A percentile compares a stretch with the other conserved stretches of the same genome.
Evolutionary conservation across 2,888 invertebrate species (phyloP).

Genomic region (Nipponacmea schrenckii): DNA sequence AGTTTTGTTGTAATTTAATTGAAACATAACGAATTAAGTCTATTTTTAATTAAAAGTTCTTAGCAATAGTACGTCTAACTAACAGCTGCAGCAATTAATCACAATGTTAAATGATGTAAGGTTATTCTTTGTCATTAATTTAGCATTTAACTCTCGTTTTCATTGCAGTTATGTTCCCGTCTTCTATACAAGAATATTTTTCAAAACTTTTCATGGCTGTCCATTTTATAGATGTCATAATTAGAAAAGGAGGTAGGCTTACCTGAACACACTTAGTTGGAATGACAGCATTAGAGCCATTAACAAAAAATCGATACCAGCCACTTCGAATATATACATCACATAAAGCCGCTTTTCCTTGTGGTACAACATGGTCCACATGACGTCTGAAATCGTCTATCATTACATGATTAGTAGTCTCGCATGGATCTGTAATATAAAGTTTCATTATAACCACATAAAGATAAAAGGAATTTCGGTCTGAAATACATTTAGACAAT

Average conservation of each 20-base stretch:
- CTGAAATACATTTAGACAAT: too few relatives aligned
- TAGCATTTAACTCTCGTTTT: too few relatives aligned
- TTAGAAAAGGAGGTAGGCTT: too few relatives aligned
- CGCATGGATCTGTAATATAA: slow-evolving; percentile 33
- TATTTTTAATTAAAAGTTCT: too few relatives aligned
- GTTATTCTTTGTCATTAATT: too few relatives aligned
- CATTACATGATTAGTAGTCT: slow-evolving; percentile 25
- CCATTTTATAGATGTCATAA: too few relatives aligned
- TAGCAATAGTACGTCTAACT: too few relatives aligned
- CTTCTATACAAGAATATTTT: neutral
- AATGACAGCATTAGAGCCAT: slow-evolving; percentile 37
- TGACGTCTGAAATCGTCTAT: slow-evolving; percentile 38
- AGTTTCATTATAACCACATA: neutral
- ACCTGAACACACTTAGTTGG: slow-evolving; percentile 40
- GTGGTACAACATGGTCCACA: slow-evolving; percentile 13
- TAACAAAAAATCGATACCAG: slow-evolving; percentile 41
- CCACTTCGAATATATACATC: slow-evolving; percentile 32
- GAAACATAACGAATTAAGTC: too few relatives aligned
- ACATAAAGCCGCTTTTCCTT: slow-evolving; percentile 25
- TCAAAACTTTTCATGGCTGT: neutral
- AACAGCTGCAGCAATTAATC: too few relatives aligned
- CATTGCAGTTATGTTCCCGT: too few relatives aligned
- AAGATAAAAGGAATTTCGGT: neutral
- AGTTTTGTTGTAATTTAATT: too few relatives aligned
- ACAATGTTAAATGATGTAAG: too few relatives aligned